Conservation (phyloP, 2,113 vertebrate genomes). For the Misgurnus anguillicaudatus region DNA sequence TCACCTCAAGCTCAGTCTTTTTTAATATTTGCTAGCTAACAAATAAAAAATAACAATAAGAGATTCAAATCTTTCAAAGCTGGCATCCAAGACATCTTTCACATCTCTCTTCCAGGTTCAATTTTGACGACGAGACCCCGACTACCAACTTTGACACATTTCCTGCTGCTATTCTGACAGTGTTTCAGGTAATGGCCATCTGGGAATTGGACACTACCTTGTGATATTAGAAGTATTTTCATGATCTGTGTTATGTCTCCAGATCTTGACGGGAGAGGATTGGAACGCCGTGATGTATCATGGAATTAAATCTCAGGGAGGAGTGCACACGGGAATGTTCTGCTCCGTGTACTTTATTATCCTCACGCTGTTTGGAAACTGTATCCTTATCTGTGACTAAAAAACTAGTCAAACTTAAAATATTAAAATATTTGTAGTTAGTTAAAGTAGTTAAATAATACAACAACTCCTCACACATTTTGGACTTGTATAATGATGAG, state of each 20-base stretch:
- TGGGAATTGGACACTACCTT: background rate
- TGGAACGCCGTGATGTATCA: conserved; percentile 98
- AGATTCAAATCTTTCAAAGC: background rate
- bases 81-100: conserved; percentile 11
- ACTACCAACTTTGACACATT: conserved; percentile 98
- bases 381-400: conserved; percentile 82
- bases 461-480: too few species aligned
- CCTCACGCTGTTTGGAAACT: conserved; percentile 94
- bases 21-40: background rate
- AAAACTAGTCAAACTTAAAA: too few species aligned
- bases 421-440: too few species aligned
- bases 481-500: too few species aligned
- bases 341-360: conserved; percentile 96
- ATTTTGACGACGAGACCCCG: conserved; percentile 92
- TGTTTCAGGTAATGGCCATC: conserved; percentile 87
- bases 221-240: background rate
- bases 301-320: conserved; percentile 91
- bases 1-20: background rate
- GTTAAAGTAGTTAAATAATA: too few species aligned
- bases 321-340: conserved; percentile 91
- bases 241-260: conserved; percentile 33
- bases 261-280: conserved; percentile 96
- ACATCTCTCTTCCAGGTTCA: conserved; percentile 80
- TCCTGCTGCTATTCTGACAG: conserved; percentile 94
- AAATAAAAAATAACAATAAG: background rate